phyloP scores from a whole-genome alignment of 2,113 vertebrate species.

The Xyliphius kryptos region DNA sequence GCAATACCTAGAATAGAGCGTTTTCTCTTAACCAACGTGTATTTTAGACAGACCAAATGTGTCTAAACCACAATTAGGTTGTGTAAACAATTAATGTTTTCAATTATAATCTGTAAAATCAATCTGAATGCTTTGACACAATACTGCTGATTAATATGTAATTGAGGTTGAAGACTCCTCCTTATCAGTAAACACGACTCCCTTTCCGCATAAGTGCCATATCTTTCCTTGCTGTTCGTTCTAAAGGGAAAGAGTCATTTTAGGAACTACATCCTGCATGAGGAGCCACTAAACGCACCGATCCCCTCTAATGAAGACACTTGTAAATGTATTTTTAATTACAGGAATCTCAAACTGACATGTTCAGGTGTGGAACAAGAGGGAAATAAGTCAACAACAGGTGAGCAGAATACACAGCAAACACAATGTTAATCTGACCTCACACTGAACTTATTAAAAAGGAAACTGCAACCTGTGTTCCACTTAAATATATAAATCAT shows the following conservation, averaged over 20 bases:
- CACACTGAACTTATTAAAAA: background rate
- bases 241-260: background rate
- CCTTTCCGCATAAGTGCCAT: conserved; percentile 19
- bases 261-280: conserved; percentile 3
- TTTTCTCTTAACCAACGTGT: too few relatives aligned
- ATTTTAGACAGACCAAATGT: too few relatives aligned
- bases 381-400: conserved; percentile 1
- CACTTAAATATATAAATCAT: background rate
- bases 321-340: background rate
- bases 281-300: background rate
- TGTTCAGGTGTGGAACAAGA: background rate
- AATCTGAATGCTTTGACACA: too few relatives aligned
- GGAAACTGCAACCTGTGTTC: too few relatives aligned
- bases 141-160: too few relatives aligned
- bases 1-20: too few relatives aligned
- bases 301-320: background rate
- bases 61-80: too few relatives aligned
- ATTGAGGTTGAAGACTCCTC: conserved; percentile 32
- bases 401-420: conserved; percentile 2
- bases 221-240: conserved; percentile 3
- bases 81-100: too few relatives aligned
- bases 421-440: background rate
- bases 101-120: too few relatives aligned
- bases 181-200: conserved; percentile 40
- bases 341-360: background rate